Conservation (phyloP, 2,113 vertebrate genomes). For the Tupaia tana region DNA sequence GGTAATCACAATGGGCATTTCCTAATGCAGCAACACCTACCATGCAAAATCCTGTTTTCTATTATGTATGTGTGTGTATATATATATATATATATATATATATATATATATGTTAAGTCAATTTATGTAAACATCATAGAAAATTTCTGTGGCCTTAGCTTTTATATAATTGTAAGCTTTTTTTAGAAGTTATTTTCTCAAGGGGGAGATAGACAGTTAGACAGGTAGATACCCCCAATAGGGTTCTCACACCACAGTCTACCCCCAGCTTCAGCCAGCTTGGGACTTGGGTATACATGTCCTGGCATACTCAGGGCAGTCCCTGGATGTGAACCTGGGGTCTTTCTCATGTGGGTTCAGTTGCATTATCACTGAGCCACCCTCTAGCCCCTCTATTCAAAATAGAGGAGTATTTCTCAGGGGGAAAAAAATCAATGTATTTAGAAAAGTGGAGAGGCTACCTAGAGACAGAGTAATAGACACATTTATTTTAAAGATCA, state of each 20-base stretch:
- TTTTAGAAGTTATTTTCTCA: no score
- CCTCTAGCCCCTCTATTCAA: neutral
- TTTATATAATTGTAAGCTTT: neutral
- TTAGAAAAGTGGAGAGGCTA: conserved; percentile 3
- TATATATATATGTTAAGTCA: neutral
- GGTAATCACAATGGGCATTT: neutral
- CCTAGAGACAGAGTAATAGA: neutral
- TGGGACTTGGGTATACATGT: no score
- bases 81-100: neutral
- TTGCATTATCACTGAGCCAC: no score
- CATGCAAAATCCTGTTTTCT: conserved; percentile 17
- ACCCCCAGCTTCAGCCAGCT: no score
- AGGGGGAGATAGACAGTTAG: no score
- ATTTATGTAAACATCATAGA: neutral
- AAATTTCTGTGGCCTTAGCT: neutral
- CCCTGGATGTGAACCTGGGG: no score
- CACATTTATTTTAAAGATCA: conserved; percentile 51
- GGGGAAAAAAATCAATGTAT: neutral
- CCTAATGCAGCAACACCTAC: neutral
- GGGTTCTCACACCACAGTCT: no score
- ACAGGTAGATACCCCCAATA: no score
- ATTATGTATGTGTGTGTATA: neutral
- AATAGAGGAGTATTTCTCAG: neutral
- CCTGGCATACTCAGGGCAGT: no score
- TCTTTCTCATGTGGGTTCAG: no score